phyloP scores from a whole-genome alignment of 2,888 invertebrate genomes.

The Trichacis sp. region DNA sequence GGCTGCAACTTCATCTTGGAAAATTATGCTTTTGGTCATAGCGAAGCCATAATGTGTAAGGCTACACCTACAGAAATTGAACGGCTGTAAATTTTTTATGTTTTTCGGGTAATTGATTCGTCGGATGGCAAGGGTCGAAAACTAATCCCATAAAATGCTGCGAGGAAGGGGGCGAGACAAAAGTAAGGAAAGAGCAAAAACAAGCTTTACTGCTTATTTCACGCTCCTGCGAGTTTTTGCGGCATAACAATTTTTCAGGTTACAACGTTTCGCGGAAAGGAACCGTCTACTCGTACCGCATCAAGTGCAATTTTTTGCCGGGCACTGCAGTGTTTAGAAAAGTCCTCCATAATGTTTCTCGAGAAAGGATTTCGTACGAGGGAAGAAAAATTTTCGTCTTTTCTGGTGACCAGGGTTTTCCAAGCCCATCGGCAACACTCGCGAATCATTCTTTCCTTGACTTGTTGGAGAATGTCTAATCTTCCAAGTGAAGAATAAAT shows the following conservation, averaged over 20 bases:
- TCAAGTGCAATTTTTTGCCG: not conserved
- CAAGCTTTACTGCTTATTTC: not conserved
- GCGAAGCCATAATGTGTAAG: not conserved
- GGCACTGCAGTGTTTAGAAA: not conserved
- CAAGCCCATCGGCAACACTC: slow-evolving; percentile 26
- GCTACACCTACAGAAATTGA: not conserved
- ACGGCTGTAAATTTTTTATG: not conserved
- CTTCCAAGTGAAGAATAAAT: slow-evolving; percentile 20
- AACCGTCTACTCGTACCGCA: not conserved
- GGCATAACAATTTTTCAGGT: not conserved
- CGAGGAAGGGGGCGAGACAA: too few species aligned
- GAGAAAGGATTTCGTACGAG: slow-evolving; percentile 16
- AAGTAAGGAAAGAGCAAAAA: not conserved
- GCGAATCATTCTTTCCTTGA: slow-evolving; percentile 25
- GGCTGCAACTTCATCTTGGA: not conserved
- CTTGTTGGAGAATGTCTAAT: slow-evolving; percentile 25
- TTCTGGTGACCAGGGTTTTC: slow-evolving; percentile 29
- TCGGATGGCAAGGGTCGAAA: not conserved
- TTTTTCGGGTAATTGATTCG: not conserved
- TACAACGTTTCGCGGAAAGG: not conserved
- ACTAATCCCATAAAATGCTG: not conserved
- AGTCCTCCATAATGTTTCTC: not conserved
- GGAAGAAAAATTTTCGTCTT: slow-evolving; percentile 25
- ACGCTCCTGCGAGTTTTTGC: not conserved
- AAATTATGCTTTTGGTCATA: not conserved